Evolutionary conservation across 2,888 invertebrate genomes (phyloP).

Genomic region (Eueremaeus valkanovi): DNA sequence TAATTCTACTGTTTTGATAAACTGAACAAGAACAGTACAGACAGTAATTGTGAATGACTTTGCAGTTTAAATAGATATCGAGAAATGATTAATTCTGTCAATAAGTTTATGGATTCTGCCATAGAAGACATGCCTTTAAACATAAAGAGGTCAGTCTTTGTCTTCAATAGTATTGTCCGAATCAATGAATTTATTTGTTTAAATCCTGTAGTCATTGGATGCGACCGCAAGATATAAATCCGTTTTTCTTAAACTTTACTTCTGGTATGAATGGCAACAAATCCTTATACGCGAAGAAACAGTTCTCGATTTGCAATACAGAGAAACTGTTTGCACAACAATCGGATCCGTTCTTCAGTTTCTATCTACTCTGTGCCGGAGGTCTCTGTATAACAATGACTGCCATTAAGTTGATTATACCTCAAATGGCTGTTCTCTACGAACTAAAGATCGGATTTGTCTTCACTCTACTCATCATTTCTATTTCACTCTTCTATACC

Average conservation of each 20-base stretch:
- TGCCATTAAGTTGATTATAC: slow-evolving; percentile 47
- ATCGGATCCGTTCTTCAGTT: slow-evolving; percentile 77
- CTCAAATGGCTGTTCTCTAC: neutral
- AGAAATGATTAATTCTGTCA: slow-evolving; percentile 54
- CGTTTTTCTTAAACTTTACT: slow-evolving; percentile 63
- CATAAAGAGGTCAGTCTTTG: slow-evolving; percentile 58
- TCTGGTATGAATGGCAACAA: neutral
- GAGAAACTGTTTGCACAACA: slow-evolving; percentile 40
- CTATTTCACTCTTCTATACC: slow-evolving; percentile 23
- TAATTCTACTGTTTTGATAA: too few relatives aligned
- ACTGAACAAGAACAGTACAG: too few relatives aligned
- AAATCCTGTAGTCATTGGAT: slow-evolving; percentile 50
- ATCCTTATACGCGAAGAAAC: neutral
- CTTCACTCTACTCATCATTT: slow-evolving; percentile 30
- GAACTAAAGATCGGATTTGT: slow-evolving; percentile 18
- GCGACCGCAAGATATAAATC: slow-evolving; percentile 55
- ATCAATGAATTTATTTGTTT: neutral
- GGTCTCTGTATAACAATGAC: slow-evolving; percentile 59
- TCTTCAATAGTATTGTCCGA: too few relatives aligned
- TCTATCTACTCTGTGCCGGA: slow-evolving; percentile 64
- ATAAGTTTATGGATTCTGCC: slow-evolving; percentile 72
- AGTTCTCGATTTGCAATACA: neutral
- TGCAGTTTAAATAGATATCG: slow-evolving; percentile 47
- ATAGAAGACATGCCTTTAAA: slow-evolving; percentile 79
- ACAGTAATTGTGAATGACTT: too few relatives aligned